Evolutionary conservation across 2,797 vertebrate genomes (phyloP).

Genomic region (Pelobates cultripes): DNA sequence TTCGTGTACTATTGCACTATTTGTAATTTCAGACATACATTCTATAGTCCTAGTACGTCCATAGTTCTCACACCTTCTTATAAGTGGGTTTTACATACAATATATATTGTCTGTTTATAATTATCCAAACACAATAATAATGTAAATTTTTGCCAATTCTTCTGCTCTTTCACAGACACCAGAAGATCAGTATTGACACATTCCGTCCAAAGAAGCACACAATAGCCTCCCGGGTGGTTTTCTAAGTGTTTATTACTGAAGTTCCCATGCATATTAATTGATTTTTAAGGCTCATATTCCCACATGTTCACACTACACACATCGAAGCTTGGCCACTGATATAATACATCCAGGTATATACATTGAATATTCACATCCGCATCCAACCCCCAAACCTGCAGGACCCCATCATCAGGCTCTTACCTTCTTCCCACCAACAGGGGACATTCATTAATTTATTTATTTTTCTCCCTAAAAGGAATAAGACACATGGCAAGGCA

Average conservation of each 20-base stretch:
- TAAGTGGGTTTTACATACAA: too few relatives aligned
- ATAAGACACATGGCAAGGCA: slow-evolving; percentile 96
- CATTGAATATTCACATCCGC: slow-evolving; percentile 81
- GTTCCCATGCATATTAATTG: slow-evolving; percentile 89
- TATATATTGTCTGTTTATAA: too few relatives aligned
- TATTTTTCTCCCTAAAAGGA: slow-evolving; percentile 72
- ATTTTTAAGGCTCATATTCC: slow-evolving; percentile 89
- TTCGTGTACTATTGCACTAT: too few relatives aligned
- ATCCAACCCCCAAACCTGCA: slow-evolving; percentile 72
- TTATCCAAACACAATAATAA: too few relatives aligned
- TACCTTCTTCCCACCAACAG: slow-evolving; percentile 67
- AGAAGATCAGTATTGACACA: not conserved
- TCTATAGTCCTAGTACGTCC: too few relatives aligned
- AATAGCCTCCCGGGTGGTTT: slow-evolving; percentile 18
- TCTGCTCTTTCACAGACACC: not conserved
- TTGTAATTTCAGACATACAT: too few relatives aligned
- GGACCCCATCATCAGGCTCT: not conserved
- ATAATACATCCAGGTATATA: slow-evolving; percentile 90
- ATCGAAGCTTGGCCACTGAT: slow-evolving; percentile 84
- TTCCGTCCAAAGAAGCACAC: not conserved
- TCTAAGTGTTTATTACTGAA: slow-evolving; percentile 48
- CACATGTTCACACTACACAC: slow-evolving; percentile 90
- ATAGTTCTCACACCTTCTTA: too few relatives aligned
- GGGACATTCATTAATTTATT: slow-evolving; percentile 1
- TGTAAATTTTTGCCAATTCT: not conserved